These are phyloP conservation scores for Medauroidea extradentata DNA, from an alignment of 1,140 invertebrate genomes.

Conservation along the genomic window DNA sequence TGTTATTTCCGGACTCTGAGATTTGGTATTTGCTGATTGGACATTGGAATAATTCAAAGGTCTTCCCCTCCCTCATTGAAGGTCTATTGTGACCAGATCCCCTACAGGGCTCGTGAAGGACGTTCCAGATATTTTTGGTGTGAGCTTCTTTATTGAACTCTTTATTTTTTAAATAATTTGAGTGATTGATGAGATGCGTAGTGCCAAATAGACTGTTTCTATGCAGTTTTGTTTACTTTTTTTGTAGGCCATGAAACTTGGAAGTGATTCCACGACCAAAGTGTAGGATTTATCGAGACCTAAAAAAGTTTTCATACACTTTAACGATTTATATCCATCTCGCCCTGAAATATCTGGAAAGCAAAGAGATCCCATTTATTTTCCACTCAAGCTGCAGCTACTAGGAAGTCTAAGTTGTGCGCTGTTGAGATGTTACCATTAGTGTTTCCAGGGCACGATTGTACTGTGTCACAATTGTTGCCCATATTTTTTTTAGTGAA, in stretches of 20 bases:
- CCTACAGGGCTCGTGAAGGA: background rate
- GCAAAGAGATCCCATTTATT: background rate
- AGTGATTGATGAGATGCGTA: too few species aligned
- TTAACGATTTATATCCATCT: too few species aligned
- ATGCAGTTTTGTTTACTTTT: too few species aligned
- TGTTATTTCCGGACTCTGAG: slow-evolving; percentile 21
- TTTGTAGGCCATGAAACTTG: too few species aligned
- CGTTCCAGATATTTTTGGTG: background rate
- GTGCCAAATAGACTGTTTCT: too few species aligned
- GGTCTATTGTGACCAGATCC: background rate
- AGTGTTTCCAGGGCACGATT: background rate
- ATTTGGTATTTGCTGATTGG: slow-evolving; percentile 15
- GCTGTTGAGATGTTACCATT: background rate
- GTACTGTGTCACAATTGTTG: background rate
- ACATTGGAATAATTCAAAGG: slow-evolving; percentile 9
- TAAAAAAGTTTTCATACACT: too few species aligned
- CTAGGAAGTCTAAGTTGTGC: background rate
- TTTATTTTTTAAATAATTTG: too few species aligned
- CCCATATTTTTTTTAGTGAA: background rate
- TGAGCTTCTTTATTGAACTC: background rate
- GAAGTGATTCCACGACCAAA: too few species aligned
- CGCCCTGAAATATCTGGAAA: background rate
- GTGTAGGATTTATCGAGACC: too few species aligned
- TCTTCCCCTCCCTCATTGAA: slow-evolving; percentile 6
- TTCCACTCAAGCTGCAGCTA: background rate